Conservation (phyloP, 1,140 invertebrate species). For the Trialeurodes vaporariorum region DNA sequence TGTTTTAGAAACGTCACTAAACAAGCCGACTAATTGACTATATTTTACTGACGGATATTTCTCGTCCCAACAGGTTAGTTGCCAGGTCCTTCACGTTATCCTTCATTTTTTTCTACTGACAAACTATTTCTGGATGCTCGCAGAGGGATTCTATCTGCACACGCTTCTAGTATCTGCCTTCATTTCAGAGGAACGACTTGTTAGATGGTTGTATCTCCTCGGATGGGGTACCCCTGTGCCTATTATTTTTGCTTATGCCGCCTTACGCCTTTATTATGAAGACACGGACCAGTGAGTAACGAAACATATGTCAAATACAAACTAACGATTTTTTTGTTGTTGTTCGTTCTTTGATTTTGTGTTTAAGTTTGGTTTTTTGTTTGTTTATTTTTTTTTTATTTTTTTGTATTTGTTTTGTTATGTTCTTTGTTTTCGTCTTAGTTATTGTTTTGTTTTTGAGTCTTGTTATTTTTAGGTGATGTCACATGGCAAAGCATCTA, state of each 20-base stretch:
- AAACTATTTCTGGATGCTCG: constrained; percentile 93
- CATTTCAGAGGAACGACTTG: constrained; percentile 68
- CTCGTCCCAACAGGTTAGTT: constrained; percentile 49
- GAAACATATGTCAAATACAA: too few relatives aligned
- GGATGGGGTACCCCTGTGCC: constrained; percentile 75
- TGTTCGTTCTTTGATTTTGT: too few relatives aligned
- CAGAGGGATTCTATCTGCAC: constrained; percentile 86
- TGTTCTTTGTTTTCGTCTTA: too few relatives aligned
- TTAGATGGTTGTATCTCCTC: constrained; percentile 66
- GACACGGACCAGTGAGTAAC: constrained; percentile 52
- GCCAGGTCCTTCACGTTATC: constrained; percentile 67
- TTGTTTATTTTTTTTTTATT: too few relatives aligned
- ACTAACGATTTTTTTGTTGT: too few relatives aligned
- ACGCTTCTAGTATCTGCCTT: constrained; percentile 85
- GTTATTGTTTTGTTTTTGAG: too few relatives aligned
- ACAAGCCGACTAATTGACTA: too few relatives aligned
- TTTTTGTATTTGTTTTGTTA: too few relatives aligned
- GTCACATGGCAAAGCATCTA: too few relatives aligned
- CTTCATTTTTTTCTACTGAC: constrained; percentile 82
- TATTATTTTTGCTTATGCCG: constrained; percentile 53
- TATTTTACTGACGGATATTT: constrained; percentile 4
- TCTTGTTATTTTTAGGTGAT: too few relatives aligned
- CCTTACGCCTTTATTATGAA: constrained; percentile 40
- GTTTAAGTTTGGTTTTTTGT: too few relatives aligned
- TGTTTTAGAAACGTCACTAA: too few relatives aligned